Conservation (phyloP, 1,140 invertebrate genomes). For the Lepidotrigona ventralis region DNA sequence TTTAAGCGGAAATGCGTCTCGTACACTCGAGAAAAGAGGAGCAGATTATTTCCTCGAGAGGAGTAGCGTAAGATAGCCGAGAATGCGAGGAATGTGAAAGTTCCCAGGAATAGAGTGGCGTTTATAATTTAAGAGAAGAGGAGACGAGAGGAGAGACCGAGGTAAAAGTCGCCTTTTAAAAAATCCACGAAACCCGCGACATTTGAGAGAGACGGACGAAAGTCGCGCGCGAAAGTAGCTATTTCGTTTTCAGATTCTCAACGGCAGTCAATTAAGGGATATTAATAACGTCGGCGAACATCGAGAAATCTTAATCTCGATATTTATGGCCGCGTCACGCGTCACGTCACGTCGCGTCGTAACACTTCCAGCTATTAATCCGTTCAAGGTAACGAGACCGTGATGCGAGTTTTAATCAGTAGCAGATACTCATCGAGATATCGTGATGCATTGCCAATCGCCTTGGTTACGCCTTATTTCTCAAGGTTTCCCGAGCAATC, state of each 20-base stretch:
- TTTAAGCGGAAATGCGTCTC: too few species aligned
- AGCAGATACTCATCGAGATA: background rate
- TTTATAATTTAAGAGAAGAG: background rate
- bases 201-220: background rate
- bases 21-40: background rate
- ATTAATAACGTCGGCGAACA: background rate
- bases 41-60: background rate
- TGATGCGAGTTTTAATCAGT: background rate
- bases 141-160: background rate
- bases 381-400: background rate
- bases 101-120: constrained; percentile 6
- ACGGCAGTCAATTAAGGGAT: background rate
- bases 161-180: background rate
- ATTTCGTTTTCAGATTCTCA: background rate
- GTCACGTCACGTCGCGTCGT: too few species aligned
- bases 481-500: background rate
- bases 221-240: background rate
- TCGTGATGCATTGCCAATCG: background rate
- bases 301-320: background rate
- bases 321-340: background rate
- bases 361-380: background rate
- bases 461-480: too few species aligned
- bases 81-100: constrained; percentile 18
- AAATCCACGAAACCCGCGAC: background rate
- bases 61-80: background rate